phyloP scores from a whole-genome alignment of 1,140 invertebrate species.

The Drosophila nebulosa region DNA sequence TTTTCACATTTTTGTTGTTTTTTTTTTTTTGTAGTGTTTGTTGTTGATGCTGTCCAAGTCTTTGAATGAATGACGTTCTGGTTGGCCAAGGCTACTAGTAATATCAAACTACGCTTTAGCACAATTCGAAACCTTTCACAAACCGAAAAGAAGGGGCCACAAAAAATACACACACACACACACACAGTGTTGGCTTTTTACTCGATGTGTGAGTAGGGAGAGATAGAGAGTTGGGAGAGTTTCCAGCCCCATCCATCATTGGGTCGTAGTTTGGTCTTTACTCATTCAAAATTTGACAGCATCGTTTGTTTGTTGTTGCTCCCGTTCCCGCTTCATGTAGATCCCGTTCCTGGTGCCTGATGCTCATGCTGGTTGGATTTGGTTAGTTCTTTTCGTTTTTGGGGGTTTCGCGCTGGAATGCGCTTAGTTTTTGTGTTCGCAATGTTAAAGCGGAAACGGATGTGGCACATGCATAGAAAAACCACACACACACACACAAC shows the following conservation, averaged over 20 bases:
- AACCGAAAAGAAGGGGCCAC: constrained; percentile 13
- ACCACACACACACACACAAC: constrained; percentile 46
- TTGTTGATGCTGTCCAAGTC: constrained; percentile 27
- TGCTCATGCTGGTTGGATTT: constrained; percentile 1
- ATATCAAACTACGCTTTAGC: constrained; percentile 55
- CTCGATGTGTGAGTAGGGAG: constrained; percentile 19
- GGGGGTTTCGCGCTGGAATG: constrained; percentile 15
- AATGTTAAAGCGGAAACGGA: constrained; percentile 62
- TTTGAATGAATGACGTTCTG: constrained; percentile 56
- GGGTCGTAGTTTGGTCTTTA: constrained; percentile 75
- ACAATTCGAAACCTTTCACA: constrained; percentile 25
- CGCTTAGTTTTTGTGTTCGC: constrained; percentile 49
- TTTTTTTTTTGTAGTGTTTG: constrained; percentile 9
- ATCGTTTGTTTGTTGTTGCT: constrained; percentile 69
- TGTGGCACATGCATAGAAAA: constrained; percentile 69
- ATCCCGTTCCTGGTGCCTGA: background rate
- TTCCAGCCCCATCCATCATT: constrained; percentile 61
- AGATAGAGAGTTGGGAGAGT: background rate
- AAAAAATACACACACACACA: constrained; percentile 31
- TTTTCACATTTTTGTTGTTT: constrained; percentile 18
- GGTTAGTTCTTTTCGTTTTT: constrained; percentile 17
- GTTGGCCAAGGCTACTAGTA: constrained; percentile 42
- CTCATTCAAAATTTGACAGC: constrained; percentile 79
- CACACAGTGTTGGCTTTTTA: constrained; percentile 28
- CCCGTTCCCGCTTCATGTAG: constrained; percentile 23